These are phyloP conservation scores for Plectrocnemia conspersa DNA, from an alignment of 1,140 invertebrate species.

Conservation along the genomic window DNA sequence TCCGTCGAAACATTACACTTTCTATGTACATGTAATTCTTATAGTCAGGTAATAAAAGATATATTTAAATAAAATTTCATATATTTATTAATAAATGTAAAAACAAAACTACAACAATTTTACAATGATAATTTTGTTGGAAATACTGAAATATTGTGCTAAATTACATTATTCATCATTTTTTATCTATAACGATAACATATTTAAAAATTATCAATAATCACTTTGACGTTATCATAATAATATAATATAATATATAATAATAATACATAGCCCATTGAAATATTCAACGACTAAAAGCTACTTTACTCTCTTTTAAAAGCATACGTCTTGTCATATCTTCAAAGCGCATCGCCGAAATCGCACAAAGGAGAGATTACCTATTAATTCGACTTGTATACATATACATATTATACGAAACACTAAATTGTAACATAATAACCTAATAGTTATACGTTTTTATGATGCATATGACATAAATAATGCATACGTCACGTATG, in stretches of 20 bases:
- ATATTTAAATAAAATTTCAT: slow-evolving; percentile 23
- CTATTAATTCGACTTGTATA: no score
- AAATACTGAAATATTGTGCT: slow-evolving; percentile 30
- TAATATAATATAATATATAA: neutral
- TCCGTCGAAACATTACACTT: no score
- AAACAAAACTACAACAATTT: slow-evolving; percentile 31
- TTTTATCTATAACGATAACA: slow-evolving; percentile 24
- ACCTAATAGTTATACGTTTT: slow-evolving; percentile 5
- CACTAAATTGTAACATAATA: neutral
- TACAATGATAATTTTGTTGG: slow-evolving; percentile 20
- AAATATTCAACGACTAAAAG: slow-evolving; percentile 4
- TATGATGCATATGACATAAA: no score
- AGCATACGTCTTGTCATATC: no score
- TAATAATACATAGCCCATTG: neutral
- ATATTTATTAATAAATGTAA: slow-evolving; percentile 31
- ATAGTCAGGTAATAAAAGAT: no score
- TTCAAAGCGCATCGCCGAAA: slow-evolving; percentile 3
- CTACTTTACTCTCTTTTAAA: no score
- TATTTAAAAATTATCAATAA: slow-evolving; percentile 13
- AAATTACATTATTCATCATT: slow-evolving; percentile 13
- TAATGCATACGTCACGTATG: no score
- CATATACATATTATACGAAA: neutral
- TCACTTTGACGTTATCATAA: slow-evolving; percentile 11
- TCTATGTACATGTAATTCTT: no score
- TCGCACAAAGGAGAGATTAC: neutral